Conservation (phyloP, 1,140 invertebrate genomes). For the Anoplolepis gracilipes region DNA sequence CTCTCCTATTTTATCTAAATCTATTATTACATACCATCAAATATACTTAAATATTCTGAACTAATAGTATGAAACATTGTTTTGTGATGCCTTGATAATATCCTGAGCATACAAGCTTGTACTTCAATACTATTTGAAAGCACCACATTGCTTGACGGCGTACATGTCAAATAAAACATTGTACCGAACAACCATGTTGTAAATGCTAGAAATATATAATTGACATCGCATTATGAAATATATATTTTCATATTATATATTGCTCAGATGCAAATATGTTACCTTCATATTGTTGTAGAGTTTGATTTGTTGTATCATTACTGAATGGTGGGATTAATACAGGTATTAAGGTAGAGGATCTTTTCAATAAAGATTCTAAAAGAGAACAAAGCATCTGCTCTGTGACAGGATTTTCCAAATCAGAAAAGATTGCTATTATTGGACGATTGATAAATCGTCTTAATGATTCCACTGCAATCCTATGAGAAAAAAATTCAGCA, state of each 20-base stretch:
- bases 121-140: conserved; percentile 76
- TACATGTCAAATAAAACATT: conserved; percentile 79
- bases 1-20: neutral
- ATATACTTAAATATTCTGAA: conserved; percentile 76
- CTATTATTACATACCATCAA: conserved; percentile 73
- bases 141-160: conserved; percentile 71
- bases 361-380: conserved; percentile 76
- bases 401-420: conserved; percentile 70
- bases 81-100: conserved; percentile 77
- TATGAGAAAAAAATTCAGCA: conserved; percentile 6
- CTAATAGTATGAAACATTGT: conserved; percentile 76
- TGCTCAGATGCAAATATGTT: conserved; percentile 4
- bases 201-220: conserved; percentile 73
- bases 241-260: conserved; percentile 8
- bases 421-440: conserved; percentile 76
- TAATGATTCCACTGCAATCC: conserved; percentile 69
- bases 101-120: conserved; percentile 80
- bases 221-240: neutral
- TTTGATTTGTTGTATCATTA: conserved; percentile 58
- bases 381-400: conserved; percentile 74
- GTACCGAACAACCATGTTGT: conserved; percentile 83
- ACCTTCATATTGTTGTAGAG: conserved; percentile 76
- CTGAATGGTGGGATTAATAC: conserved; percentile 77
- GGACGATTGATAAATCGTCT: conserved; percentile 79
- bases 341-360: conserved; percentile 76